Conservation (phyloP, 2,888 invertebrate genomes). For the Dermolepida albohirtum region DNA sequence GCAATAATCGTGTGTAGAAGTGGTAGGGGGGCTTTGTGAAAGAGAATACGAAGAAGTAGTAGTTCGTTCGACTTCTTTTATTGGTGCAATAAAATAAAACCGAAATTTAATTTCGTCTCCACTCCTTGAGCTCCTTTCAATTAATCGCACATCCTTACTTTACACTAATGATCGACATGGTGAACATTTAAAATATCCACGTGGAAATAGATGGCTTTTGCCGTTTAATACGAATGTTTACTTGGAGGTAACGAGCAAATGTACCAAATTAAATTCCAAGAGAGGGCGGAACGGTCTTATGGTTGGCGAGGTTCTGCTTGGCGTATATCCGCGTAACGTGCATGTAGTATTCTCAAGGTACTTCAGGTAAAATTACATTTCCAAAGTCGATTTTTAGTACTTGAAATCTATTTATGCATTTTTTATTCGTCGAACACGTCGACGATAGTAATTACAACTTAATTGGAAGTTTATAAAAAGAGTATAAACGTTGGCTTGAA, state of each 20-base stretch:
- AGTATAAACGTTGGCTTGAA: too few relatives aligned
- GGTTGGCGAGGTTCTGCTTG: neutral
- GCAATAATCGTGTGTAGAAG: neutral
- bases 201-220: conserved; percentile 8
- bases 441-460: too few relatives aligned
- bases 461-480: too few relatives aligned
- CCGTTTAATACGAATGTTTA: conserved; percentile 28
- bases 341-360: neutral
- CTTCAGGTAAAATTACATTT: conserved; percentile 12
- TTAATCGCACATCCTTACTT: conserved; percentile 7
- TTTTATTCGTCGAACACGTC: neutral
- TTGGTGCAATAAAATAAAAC: conserved; percentile 34
- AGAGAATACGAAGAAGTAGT: neutral
- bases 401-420: neutral
- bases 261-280: conserved; percentile 29
- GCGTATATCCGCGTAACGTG: neutral
- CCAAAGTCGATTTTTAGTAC: conserved; percentile 5
- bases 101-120: conserved; percentile 29
- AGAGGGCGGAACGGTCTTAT: conserved; percentile 1
- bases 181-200: conserved; percentile 20
- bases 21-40: neutral
- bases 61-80: conserved; percentile 29
- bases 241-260: conserved; percentile 26
- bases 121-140: conserved; percentile 7
- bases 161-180: conserved; percentile 24